Conservation (phyloP, 53 echinoderm and acorn worm species). For the Zoroaster sp. region DNA sequence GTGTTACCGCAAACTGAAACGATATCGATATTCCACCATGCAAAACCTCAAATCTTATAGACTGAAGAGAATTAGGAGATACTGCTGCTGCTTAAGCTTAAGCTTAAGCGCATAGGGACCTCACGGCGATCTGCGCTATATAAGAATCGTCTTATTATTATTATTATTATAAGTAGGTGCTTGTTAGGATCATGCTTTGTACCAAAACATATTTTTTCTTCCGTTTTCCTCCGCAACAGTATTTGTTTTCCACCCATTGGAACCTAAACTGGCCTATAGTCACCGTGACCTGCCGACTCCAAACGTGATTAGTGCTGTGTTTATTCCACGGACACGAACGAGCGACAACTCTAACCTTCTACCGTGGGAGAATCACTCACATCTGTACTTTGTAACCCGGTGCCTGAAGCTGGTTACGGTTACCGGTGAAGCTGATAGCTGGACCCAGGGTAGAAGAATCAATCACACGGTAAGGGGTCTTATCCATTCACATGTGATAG, state of each 20-base stretch:
- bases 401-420: constrained; percentile 67
- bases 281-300: background rate
- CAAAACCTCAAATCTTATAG: too few relatives aligned
- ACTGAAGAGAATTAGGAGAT: too few relatives aligned
- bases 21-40: too few relatives aligned
- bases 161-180: background rate
- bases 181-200: background rate
- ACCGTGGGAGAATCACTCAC: constrained; percentile 82
- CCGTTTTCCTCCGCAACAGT: constrained; percentile 35
- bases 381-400: constrained; percentile 80
- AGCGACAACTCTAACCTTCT: constrained; percentile 15
- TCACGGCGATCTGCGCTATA: too few relatives aligned
- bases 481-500: background rate
- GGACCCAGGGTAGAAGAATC: background rate
- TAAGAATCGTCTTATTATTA: too few relatives aligned
- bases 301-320: constrained; percentile 65
- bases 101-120: background rate
- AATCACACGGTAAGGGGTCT: background rate
- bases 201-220: too few relatives aligned
- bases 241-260: constrained; percentile 74
- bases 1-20: too few relatives aligned
- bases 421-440: constrained; percentile 28
- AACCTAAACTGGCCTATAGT: constrained; percentile 59
- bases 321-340: constrained; percentile 23
- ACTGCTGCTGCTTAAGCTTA: background rate